Percentiles rank a stretch among this genome's conserved stretches.
These are phyloP conservation scores for Lydus trimaculatus DNA, from an alignment of 2,888 invertebrate genomes.

Conservation along the genomic window DNA sequence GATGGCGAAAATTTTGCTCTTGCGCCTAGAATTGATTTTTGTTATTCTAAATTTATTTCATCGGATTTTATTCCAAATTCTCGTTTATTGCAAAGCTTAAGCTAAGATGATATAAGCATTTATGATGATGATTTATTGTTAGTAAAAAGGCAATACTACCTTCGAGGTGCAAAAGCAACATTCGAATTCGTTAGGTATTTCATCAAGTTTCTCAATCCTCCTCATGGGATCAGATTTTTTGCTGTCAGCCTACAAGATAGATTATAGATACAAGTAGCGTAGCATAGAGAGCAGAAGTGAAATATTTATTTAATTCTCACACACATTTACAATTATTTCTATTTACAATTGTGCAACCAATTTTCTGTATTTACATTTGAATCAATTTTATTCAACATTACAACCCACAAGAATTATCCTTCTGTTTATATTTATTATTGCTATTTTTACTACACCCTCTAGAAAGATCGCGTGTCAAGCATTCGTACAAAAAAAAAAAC, in stretches of 20 bases:
- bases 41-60: background rate
- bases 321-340: background rate
- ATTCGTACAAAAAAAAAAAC: background rate
- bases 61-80: too few species aligned
- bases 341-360: background rate
- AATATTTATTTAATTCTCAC: slow-evolving; percentile 26
- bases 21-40: slow-evolving; percentile 21
- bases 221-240: slow-evolving; percentile 70
- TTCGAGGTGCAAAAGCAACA: slow-evolving; percentile 97
- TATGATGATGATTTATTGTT: slow-evolving; percentile 30
- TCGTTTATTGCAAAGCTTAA: slow-evolving; percentile 25
- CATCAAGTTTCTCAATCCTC: slow-evolving; percentile 73
- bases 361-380: background rate
- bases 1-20: slow-evolving; percentile 29
- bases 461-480: background rate
- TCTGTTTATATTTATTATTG: background rate
- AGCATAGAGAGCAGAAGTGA: slow-evolving; percentile 30
- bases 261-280: slow-evolving; percentile 47
- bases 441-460: background rate
- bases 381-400: background rate
- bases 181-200: slow-evolving; percentile 94
- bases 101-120: slow-evolving; percentile 38
- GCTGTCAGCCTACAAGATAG: slow-evolving; percentile 61
- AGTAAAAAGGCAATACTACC: slow-evolving; percentile 68
- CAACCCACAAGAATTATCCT: background rate